Percentiles rank a stretch among this genome's conserved stretches.
phyloP scores from a whole-genome alignment of 2,113 vertebrate species.

The Malurus cyaneus region DNA sequence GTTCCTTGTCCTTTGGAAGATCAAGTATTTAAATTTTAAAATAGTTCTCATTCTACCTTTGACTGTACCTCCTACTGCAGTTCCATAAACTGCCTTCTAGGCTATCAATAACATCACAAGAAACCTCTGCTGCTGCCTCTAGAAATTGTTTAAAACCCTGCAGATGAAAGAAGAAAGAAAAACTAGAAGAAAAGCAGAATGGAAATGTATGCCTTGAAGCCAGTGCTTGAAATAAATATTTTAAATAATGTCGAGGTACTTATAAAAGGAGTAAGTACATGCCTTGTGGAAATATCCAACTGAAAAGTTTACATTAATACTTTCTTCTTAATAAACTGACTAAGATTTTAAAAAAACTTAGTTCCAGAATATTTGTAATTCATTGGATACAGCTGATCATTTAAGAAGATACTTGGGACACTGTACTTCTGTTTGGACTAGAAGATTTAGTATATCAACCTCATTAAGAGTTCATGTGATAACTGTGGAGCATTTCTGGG shows the following conservation, averaged over 20 bases:
- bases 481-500: neutral
- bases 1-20: neutral
- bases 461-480: neutral
- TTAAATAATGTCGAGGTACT: slow-evolving; percentile 30
- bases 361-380: slow-evolving; percentile 37
- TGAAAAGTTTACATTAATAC: neutral
- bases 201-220: neutral
- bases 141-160: slow-evolving; percentile 32
- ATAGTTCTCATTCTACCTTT: neutral
- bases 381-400: slow-evolving; percentile 10
- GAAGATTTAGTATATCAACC: neutral
- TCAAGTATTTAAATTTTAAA: neutral
- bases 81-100: neutral
- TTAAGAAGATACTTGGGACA: slow-evolving; percentile 41
- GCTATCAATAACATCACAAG: neutral
- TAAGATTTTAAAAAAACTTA: slow-evolving; percentile 40
- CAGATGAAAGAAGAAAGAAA: neutral
- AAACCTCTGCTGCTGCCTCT: neutral
- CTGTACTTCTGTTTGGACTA: slow-evolving; percentile 3
- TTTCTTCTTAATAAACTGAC: neutral
- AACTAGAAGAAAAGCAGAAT: neutral
- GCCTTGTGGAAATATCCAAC: neutral
- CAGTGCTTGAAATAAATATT: neutral
- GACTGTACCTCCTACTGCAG: neutral
- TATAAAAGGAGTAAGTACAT: slow-evolving; percentile 19